A percentile compares a stretch with the other conserved stretches of the same genome.
Evolutionary conservation across 1,140 invertebrate species (phyloP).

Genomic region (Drosophila guanche): DNA sequence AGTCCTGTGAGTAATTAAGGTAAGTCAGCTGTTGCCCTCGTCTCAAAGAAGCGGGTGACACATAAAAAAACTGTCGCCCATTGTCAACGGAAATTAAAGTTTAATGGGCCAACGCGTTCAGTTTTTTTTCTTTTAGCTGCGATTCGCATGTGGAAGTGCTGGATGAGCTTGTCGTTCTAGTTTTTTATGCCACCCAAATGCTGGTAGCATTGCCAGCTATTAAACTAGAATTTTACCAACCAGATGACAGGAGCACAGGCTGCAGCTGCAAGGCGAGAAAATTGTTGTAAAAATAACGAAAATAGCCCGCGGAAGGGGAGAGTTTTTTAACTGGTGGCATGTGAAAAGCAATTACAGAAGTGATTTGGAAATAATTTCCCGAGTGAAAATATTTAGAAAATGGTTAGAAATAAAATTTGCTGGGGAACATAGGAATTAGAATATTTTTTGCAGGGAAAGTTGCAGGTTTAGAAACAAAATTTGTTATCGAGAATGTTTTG

Average conservation of each 20-base stretch:
- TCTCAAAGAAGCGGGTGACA: slow-evolving; percentile 6
- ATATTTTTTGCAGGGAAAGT: background rate
- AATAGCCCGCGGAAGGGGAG: slow-evolving; percentile 3
- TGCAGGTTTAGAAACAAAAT: too few relatives aligned
- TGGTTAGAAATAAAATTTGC: slow-evolving; percentile 1
- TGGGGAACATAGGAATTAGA: background rate
- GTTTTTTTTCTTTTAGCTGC: slow-evolving; percentile 23
- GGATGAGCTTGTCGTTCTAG: slow-evolving; percentile 39
- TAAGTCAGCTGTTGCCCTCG: slow-evolving; percentile 70
- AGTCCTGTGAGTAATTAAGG: slow-evolving; percentile 75
- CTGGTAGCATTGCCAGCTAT: slow-evolving; percentile 51
- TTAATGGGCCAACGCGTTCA: slow-evolving; percentile 45
- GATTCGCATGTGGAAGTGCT: slow-evolving; percentile 6
- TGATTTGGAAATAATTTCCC: slow-evolving; percentile 38
- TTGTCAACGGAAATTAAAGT: slow-evolving; percentile 69
- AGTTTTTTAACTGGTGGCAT: slow-evolving; percentile 18
- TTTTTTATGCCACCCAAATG: slow-evolving; percentile 37
- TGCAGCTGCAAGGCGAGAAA: slow-evolving; percentile 14
- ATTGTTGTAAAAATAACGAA: slow-evolving; percentile 35
- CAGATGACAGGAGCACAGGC: slow-evolving; percentile 25
- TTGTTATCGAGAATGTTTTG: too few relatives aligned
- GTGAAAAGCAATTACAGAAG: slow-evolving; percentile 54
- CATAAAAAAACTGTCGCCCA: slow-evolving; percentile 35
- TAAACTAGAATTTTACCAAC: slow-evolving; percentile 52
- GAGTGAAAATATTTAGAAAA: slow-evolving; percentile 33